Base-by-base conservation (phyloP, 2,888 invertebrate genomes). In the Cryptosula pallasiana region DNA sequence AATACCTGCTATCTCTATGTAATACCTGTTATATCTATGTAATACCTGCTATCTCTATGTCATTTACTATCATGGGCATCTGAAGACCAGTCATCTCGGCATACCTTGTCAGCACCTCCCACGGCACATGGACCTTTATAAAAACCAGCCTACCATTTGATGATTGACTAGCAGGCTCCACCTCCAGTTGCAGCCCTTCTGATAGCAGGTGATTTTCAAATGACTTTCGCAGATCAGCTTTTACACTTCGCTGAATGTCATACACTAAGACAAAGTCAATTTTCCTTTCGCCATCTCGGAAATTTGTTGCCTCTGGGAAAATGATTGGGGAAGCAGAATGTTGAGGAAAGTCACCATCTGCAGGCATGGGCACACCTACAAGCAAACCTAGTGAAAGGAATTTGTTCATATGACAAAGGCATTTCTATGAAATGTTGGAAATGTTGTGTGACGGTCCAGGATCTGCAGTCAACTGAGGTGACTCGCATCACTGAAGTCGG, bases 61-160 rank as follows among this genome's bases (percentile, higher is more conserved):
- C 35, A 54, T 70, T 70, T 88, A 91, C 91, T 88, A 70, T 70
- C 35, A 96, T 95, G 1, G 95, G 95, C 91, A 95, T 91, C 81
- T 94, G 88, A 32, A 95, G 87, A 84, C 95, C 95, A 78, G 95
- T 88, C 79, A 95, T 92, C 86, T 96, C 96, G 74, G 93, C 90
- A 85, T 95, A 95, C 78, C 93, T 89, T 77, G 91, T 88, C 71
- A 95, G 86, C 3, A 95, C 93, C 81, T 91, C 89, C 77, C 89
- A 86, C 0, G 95, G 93, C 0, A 93, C 92, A 85, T 95, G 93
- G 74, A 96, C 89, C 89, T 95, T 95, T 75, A 93, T 88, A 86
- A 93, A 94, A 84, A 90, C 88, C 72, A 32, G 20, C 45, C 32
- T 36, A 5, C 32, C 70, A 70, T 70, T 32, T 13, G 5, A 34